Base-by-base conservation (phyloP, 2,113 vertebrate species). In the Megaleporinus macrocephalus region DNA sequence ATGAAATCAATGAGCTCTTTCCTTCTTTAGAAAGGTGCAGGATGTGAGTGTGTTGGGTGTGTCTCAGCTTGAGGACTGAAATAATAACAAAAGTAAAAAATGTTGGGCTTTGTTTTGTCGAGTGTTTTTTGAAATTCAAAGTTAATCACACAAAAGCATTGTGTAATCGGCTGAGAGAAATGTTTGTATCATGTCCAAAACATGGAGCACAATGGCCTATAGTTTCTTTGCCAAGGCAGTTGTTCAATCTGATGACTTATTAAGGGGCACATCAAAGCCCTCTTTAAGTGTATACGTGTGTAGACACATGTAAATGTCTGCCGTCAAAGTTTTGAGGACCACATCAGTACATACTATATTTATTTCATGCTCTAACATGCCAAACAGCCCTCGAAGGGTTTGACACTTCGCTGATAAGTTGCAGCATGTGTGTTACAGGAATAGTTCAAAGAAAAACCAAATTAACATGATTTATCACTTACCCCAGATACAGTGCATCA, bases 11-110 rank as follows among this genome's bases (percentile, higher is more conserved):
- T 72, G 53, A 82, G 63, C 12, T 41, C 68, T 82, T 82, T 82
- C 79, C 79, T 81, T 75, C 80, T 82, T 82, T 70, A 76, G 65
- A 82, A 57, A 20, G 59, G 51, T 18, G 41, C 73, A 82, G 80
- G 80, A 76, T 82, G 51, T 82, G 29, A 69, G 65, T 15, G 24
- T 18, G 51, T 22, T 33, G 73, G 80, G 73, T 61, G 62, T 70
- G 33, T 70, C 20, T 27, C 66, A 44, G 66, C 20, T 7, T 10
- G n/a, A 2, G 26, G 66, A 44, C n/a, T 22, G 13, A 70, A 70
- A 70, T 44, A 41, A 70, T 24, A 70, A 24, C 22, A 44, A 68
- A 18, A 68, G 30, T 11, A 7, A 68, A 7, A 68, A 68, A 70
- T 70, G 66, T 44, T 70, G 41, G 41, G 66, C 66, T 44, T 70